Evolutionary conservation across 2,797 vertebrate species (phyloP).

Genomic region (Enteromius treurensis): DNA sequence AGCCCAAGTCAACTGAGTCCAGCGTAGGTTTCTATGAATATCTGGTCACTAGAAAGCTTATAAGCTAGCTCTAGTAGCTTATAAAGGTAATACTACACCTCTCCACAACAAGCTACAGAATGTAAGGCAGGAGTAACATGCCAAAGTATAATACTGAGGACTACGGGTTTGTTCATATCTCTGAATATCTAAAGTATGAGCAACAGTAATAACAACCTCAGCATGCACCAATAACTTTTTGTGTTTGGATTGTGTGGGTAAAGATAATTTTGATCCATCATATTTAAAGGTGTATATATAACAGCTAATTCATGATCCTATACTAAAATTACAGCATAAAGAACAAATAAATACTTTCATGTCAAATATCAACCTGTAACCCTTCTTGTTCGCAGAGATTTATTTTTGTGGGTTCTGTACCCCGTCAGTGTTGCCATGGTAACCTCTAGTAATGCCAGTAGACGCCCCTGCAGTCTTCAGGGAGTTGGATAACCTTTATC

Average conservation of each 20-base stretch:
- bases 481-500: conserved; percentile 60
- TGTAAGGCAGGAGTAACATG: background rate
- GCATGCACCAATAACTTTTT: background rate
- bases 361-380: background rate
- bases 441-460: conserved; percentile 61
- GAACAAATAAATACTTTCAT: background rate
- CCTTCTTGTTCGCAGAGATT: conserved; percentile 12
- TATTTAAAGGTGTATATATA: background rate
- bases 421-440: conserved; percentile 74
- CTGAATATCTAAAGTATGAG: background rate
- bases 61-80: background rate
- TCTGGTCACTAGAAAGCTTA: background rate
- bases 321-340: background rate
- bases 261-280: background rate
- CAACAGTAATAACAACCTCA: background rate
- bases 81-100: background rate
- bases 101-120: background rate
- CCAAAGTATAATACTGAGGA: background rate
- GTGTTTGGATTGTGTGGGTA: background rate
- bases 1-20: background rate
- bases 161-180: background rate
- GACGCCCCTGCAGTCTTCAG: conserved; percentile 57
- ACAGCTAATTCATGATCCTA: background rate
- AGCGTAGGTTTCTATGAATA: background rate
- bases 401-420: conserved; percentile 52